phyloP scores from a whole-genome alignment of 2,888 invertebrate species.

The Eumerus sabulonum region DNA sequence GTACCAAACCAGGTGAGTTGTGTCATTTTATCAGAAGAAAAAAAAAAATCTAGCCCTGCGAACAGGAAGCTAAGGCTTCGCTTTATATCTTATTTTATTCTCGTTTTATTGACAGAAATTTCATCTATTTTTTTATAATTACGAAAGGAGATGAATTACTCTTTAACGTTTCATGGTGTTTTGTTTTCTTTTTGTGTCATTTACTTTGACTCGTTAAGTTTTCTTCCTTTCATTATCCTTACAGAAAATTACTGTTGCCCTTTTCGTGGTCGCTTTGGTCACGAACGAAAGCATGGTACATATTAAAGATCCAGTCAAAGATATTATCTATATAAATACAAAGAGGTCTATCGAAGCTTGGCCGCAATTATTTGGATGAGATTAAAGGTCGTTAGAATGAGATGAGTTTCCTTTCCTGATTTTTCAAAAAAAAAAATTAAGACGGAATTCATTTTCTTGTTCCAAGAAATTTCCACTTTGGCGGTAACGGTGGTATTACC shows the following conservation, averaged over 20 bases:
- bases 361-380: conserved; percentile 47
- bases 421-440: too few relatives aligned
- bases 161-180: conserved; percentile 30
- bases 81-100: not conserved
- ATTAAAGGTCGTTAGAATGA: conserved; percentile 3
- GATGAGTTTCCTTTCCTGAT: too few relatives aligned
- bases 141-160: conserved; percentile 18
- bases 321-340: too few relatives aligned
- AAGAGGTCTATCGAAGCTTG: not conserved
- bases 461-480: conserved; percentile 8
- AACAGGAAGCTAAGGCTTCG: too few relatives aligned
- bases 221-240: conserved; percentile 48
- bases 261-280: conserved; percentile 7
- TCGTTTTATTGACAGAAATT: conserved; percentile 13
- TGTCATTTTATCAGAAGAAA: conserved; percentile 11
- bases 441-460: conserved; percentile 19
- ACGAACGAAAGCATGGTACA: conserved; percentile 19
- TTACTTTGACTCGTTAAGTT: conserved; percentile 17
- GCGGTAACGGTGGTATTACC: conserved; percentile 9
- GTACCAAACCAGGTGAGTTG: conserved; percentile 77
- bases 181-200: not conserved
- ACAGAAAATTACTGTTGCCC: conserved; percentile 51
- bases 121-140: conserved; percentile 39
- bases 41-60: not conserved
- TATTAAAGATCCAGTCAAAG: not conserved